phyloP scores from a whole-genome alignment of 2,888 invertebrate genomes.

The Herminia tarsipennalis region DNA sequence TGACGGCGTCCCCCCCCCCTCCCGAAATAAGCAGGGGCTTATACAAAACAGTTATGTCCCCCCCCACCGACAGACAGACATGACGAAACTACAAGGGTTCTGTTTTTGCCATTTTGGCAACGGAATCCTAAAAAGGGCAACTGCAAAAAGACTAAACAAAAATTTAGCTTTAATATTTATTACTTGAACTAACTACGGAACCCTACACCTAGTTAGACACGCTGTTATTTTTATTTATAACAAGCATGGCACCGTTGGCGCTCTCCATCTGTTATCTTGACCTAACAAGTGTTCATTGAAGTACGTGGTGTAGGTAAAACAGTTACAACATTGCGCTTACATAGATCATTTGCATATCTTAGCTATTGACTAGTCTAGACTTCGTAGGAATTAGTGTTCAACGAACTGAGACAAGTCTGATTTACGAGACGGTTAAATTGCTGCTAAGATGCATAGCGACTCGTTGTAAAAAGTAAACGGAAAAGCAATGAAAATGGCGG shows the following conservation, averaged over 20 bases:
- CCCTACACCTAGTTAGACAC: too few relatives aligned
- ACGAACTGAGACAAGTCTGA: conserved; percentile 58
- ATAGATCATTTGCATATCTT: conserved; percentile 66
- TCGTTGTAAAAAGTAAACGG: conserved; percentile 14
- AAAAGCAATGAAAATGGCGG: conserved; percentile 12
- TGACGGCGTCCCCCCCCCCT: too few relatives aligned
- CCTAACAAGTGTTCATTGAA: conserved; percentile 28
- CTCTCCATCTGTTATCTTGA: conserved; percentile 33
- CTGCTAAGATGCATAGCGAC: conserved; percentile 28
- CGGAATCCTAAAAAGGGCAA: too few relatives aligned
- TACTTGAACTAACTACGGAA: too few relatives aligned
- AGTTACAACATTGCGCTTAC: conserved; percentile 53
- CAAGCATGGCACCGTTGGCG: neutral
- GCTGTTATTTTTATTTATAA: too few relatives aligned
- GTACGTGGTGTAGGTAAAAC: conserved; percentile 38
- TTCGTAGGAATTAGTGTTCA: conserved; percentile 63
- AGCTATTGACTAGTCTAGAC: conserved; percentile 74
- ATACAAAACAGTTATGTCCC: too few relatives aligned
- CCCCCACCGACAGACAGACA: too few relatives aligned
- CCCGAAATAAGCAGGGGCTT: too few relatives aligned
- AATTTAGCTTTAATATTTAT: too few relatives aligned
- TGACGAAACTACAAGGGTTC: too few relatives aligned
- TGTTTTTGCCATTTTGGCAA: too few relatives aligned
- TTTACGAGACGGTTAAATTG: conserved; percentile 50
- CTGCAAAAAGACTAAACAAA: too few relatives aligned